Conservation (phyloP, 2,797 vertebrate species). For the Synanceia verrucosa region DNA sequence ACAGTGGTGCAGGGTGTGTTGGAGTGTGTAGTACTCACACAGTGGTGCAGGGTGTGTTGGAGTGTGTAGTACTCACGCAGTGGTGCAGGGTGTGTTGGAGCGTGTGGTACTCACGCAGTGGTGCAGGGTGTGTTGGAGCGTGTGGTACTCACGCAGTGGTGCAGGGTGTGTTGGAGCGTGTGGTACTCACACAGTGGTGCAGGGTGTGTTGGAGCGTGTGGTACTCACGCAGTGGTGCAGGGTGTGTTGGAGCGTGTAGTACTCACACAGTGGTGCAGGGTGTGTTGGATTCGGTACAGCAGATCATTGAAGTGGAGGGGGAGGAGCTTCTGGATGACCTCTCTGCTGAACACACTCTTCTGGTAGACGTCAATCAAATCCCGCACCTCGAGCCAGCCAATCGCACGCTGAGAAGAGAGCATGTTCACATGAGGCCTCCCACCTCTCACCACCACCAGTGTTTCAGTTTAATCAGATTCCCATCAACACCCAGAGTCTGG, state of each 20-base stretch:
- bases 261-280: constrained; percentile 67
- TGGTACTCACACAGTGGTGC: neutral
- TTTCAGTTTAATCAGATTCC: too few relatives aligned
- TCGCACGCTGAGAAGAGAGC: constrained; percentile 33
- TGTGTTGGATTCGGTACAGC: constrained; percentile 63
- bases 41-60: neutral
- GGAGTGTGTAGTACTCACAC: neutral
- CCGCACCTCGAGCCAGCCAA: constrained; percentile 67
- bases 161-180: neutral
- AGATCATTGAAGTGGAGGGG: constrained; percentile 57
- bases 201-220: neutral
- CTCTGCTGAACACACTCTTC: constrained; percentile 53
- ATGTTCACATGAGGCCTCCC: neutral
- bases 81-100: neutral
- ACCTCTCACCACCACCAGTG: neutral
- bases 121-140: constrained; percentile 55
- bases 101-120: constrained; percentile 56
- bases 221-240: too few relatives aligned
- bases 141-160: constrained; percentile 54
- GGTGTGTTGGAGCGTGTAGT: neutral
- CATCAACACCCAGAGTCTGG: too few relatives aligned
- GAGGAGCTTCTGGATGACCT: constrained; percentile 44
- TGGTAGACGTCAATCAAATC: constrained; percentile 63
- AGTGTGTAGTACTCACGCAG: neutral
- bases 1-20: neutral